Base-by-base conservation (phyloP, 2,113 vertebrate species). In the Actinemys pallida region DNA sequence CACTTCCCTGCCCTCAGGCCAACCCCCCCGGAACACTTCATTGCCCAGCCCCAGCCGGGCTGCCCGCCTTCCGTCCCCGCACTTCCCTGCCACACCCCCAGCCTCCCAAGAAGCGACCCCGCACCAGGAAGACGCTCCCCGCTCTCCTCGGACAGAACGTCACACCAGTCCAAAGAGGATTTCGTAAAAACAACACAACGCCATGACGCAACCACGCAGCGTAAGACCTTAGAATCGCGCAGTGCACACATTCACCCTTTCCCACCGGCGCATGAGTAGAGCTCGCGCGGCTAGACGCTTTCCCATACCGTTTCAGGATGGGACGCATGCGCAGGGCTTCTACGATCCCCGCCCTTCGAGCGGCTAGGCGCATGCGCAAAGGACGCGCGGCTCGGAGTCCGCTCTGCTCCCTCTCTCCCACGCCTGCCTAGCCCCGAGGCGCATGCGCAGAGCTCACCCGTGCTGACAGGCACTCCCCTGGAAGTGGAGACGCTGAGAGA, bases 1-100 rank as follows among this genome's bases (percentile, higher is more conserved):
- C 31, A 35, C 59, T 62, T 35, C 35, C 65, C 62, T n/a, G 8
- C 14, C 62, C 35, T 9, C 35, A 19, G 14, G 27, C 27, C 57
- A 13, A 12, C 27, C 27, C 27, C 22, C 27, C 27, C 27, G 3
- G 29, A 31, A 10, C 57, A 13, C 56, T 57, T 57, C 56, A 11
- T 2, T 57, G 11, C 57, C 57, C 57, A 79, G 25, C 76, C 10
- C 29, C 62, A 13, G 80, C 65, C 45, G 42, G 25, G 24, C 35
- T 25, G 24, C 57, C 11, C 35, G 12, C 42, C 39, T 1, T 20
- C 22, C 45, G 1, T 12, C 54, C 8, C 27, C 5, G 2, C 20
- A 12, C 6, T 29, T 8, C 1, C 31, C 19, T 0, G 39, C 12
- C 1, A 0, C 13, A 0, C 2, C 0, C 14, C 22, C 5, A 1